phyloP scores from a whole-genome alignment of 2,888 invertebrate species.

The Uloborus plumipes region DNA sequence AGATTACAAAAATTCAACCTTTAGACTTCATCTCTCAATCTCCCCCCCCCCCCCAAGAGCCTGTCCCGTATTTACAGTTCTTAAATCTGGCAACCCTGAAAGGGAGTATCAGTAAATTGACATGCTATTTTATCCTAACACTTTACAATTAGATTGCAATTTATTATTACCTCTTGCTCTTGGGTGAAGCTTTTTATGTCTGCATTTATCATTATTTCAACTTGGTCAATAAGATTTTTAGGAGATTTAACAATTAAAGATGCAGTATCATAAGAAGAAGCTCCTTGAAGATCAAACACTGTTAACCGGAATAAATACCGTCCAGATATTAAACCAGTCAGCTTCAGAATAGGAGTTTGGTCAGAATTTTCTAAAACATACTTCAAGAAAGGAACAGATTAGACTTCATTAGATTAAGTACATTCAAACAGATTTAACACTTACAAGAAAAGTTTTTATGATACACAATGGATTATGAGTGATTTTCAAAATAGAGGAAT shows the following conservation, averaged over 20 bases:
- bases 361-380: constrained; percentile 84
- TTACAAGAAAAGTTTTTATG: too few species aligned
- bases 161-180: constrained; percentile 76
- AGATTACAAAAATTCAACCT: too few species aligned
- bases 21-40: too few species aligned
- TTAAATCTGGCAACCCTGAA: too few species aligned
- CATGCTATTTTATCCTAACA: background rate
- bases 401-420: too few species aligned
- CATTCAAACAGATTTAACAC: too few species aligned
- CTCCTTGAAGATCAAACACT: constrained; percentile 92
- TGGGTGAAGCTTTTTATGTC: constrained; percentile 80
- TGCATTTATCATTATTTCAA: constrained; percentile 85
- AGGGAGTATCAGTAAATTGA: background rate
- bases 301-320: constrained; percentile 89
- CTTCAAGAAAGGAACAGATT: constrained; percentile 17
- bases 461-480: too few species aligned
- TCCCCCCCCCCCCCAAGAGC: too few species aligned
- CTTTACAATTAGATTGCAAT: background rate
- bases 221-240: constrained; percentile 80
- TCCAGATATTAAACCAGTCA: constrained; percentile 88
- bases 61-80: too few species aligned
- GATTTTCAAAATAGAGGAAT: too few species aligned
- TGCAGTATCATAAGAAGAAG: constrained; percentile 84
- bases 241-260: constrained; percentile 86
- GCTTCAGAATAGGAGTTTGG: constrained; percentile 82